Evolutionary conservation across 2,113 vertebrate species (phyloP).

Genomic region (Sclerurus mexicanus): DNA sequence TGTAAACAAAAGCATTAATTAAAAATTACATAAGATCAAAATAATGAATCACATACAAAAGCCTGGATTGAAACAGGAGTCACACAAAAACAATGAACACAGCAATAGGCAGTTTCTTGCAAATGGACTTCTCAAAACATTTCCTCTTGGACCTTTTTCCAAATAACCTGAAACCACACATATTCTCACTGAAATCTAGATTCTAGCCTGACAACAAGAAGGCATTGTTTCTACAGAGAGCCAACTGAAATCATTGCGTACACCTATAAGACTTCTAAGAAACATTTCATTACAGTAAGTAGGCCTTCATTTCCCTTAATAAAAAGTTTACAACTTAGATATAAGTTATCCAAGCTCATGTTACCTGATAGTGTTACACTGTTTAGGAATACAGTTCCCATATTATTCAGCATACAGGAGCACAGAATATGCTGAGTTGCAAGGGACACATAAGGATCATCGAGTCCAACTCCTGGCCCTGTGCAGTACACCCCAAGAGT

Average conservation of each 20-base stretch:
- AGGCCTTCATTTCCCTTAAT: background rate
- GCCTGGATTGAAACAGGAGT: background rate
- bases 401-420: background rate
- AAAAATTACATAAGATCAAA: background rate
- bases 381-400: background rate
- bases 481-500: background rate
- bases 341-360: background rate
- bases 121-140: background rate
- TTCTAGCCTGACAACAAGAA: background rate
- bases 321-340: background rate
- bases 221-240: background rate
- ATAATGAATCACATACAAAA: background rate
- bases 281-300: background rate
- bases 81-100: background rate
- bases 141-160: background rate
- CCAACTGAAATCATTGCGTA: background rate
- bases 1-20: background rate
- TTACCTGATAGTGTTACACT: background rate
- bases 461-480: background rate
- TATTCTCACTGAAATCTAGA: background rate
- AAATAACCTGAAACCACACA: background rate
- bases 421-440: background rate
- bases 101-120: background rate
- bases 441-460: background rate
- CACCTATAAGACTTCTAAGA: background rate